Percentiles rank a stretch among this genome's conserved stretches.
These are phyloP conservation scores for Drosophila emarginata DNA, from an alignment of 2,888 invertebrate species.

Conservation along the genomic window DNA sequence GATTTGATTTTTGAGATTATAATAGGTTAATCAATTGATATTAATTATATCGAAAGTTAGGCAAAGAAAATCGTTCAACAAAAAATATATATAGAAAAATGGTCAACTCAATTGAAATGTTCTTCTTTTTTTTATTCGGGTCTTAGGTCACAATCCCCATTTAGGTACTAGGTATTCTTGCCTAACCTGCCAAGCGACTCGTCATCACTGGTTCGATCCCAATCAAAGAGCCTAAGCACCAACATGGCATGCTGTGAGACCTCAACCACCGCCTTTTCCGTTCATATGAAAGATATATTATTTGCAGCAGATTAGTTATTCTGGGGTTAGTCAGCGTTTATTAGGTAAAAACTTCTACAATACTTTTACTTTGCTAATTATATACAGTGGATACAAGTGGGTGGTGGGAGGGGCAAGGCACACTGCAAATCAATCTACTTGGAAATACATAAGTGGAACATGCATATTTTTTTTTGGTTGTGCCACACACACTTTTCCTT, in stretches of 20 bases:
- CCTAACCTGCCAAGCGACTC: constrained; percentile 95
- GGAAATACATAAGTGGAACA: constrained; percentile 20
- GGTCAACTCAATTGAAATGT: constrained; percentile 30
- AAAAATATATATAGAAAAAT: constrained; percentile 13
- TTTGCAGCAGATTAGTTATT: constrained; percentile 29
- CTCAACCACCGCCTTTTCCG: constrained; percentile 85
- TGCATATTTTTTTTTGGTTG: constrained; percentile 7
- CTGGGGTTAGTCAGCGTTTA: constrained; percentile 25
- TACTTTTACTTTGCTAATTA: background rate
- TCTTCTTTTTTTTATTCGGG: constrained; percentile 19
- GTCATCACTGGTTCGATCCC: constrained; percentile 95
- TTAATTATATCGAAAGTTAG: background rate
- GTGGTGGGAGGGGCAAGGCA: background rate
- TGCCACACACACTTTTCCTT: background rate
- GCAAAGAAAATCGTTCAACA: constrained; percentile 5
- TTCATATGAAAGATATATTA: constrained; percentile 34
- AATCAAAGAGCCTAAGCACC: constrained; percentile 91
- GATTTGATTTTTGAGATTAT: background rate
- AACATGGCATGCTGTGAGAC: constrained; percentile 84
- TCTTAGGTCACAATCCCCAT: constrained; percentile 32
- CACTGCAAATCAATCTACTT: constrained; percentile 19
- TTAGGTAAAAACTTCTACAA: constrained; percentile 21
- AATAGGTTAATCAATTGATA: background rate
- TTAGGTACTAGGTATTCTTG: constrained; percentile 32
- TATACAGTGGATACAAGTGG: background rate